These are phyloP conservation scores for Luidia sarsii DNA, from an alignment of 53 echinoderm and acorn worm species.

Conservation along the genomic window DNA sequence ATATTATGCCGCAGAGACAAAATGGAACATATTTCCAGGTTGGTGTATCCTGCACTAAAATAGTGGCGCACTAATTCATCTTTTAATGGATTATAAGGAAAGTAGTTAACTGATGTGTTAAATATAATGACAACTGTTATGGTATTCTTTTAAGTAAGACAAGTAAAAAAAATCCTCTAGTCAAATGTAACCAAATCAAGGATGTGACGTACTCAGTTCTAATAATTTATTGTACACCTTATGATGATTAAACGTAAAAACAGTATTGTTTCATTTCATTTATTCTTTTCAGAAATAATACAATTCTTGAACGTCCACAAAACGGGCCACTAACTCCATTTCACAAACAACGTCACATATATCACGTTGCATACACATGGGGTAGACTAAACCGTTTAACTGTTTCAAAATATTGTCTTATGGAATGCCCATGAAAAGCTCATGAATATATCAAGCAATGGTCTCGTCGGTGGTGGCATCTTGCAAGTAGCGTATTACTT, in stretches of 20 bases:
- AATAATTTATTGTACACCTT: too few species aligned
- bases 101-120: background rate
- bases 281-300: background rate
- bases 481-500: background rate
- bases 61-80: conserved; percentile 24
- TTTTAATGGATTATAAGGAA: background rate
- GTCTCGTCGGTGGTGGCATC: background rate
- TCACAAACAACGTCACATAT: background rate
- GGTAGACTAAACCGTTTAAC: conserved; percentile 4
- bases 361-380: conserved; percentile 3
- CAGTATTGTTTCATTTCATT: too few species aligned
- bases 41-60: conserved; percentile 15
- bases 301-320: background rate
- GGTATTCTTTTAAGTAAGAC: too few species aligned
- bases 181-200: too few species aligned
- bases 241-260: too few species aligned
- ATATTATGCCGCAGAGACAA: conserved; percentile 29
- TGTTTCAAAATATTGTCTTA: background rate
- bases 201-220: too few species aligned
- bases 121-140: too few species aligned
- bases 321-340: background rate
- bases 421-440: conserved; percentile 4
- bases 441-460: conserved; percentile 1
- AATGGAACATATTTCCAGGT: conserved; percentile 15
- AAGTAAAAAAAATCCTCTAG: too few species aligned